These are phyloP conservation scores for Prunella himalayana DNA, from an alignment of 2,113 vertebrate species.

Conservation along the genomic window DNA sequence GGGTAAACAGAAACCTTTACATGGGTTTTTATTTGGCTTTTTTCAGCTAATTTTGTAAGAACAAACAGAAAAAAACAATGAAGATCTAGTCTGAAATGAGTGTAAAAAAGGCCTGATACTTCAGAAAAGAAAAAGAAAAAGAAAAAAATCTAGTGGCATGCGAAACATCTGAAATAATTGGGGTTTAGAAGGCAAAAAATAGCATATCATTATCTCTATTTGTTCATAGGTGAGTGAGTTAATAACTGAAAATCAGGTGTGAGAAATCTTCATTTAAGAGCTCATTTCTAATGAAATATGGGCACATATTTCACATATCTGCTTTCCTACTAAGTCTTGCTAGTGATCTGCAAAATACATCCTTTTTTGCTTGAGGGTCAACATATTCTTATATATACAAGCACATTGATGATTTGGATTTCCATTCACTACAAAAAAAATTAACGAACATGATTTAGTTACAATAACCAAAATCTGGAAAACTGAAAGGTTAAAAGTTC, in stretches of 20 bases:
- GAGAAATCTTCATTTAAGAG: not conserved
- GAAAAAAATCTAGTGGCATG: not conserved
- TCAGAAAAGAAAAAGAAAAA: not conserved
- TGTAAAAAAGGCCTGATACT: not conserved
- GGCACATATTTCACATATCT: not conserved
- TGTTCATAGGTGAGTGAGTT: not conserved
- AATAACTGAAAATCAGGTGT: not conserved
- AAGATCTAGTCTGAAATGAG: not conserved
- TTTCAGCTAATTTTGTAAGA: not conserved
- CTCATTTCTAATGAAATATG: not conserved
- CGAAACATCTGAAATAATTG: not conserved
- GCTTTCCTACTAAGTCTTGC: not conserved
- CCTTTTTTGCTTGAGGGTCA: not conserved
- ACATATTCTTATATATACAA: not conserved
- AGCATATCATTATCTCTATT: not conserved
- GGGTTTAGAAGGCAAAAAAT: not conserved
- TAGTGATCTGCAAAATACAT: not conserved
- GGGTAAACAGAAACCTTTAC: not conserved
- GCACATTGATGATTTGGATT: not conserved
- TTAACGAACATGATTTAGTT: not conserved
- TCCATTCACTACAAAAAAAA: not conserved
- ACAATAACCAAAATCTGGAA: constrained; percentile 23
- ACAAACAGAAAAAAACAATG: not conserved
- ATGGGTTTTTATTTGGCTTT: not conserved
- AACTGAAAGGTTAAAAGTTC: constrained; percentile 56